Conservation (phyloP, 2,888 invertebrate genomes). For the Nebria brevicollis region DNA sequence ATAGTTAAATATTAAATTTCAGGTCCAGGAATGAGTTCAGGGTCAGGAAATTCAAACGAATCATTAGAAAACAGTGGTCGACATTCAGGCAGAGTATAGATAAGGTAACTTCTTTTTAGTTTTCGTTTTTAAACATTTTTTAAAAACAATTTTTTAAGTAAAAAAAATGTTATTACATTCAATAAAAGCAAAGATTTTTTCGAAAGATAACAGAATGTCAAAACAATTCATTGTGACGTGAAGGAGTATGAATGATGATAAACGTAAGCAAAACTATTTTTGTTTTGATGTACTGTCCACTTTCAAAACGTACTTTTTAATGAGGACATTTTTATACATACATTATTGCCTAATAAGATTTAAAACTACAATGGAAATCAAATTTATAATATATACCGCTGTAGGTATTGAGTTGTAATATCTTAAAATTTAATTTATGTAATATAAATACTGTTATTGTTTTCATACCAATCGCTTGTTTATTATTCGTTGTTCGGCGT, state of each 20-base stretch:
- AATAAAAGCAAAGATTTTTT: background rate
- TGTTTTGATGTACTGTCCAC: background rate
- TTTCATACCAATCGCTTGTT: background rate
- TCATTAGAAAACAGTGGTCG: conserved; percentile 63
- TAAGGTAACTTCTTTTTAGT: conserved; percentile 24
- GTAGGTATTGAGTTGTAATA: background rate
- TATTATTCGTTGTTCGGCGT: background rate
- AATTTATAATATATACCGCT: conserved; percentile 1
- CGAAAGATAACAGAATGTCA: background rate
- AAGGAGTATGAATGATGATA: too few relatives aligned
- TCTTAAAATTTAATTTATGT: background rate
- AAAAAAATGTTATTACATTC: background rate
- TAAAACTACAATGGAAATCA: background rate
- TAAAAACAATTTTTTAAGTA: background rate
- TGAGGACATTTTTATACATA: background rate
- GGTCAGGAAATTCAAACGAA: conserved; percentile 71
- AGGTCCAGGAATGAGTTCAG: conserved; percentile 67
- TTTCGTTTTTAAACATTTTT: background rate
- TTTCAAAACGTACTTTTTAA: background rate
- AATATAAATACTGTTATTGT: conserved; percentile 1
- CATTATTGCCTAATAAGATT: background rate
- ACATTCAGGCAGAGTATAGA: conserved; percentile 51
- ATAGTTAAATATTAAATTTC: conserved; percentile 51
- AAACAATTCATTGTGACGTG: background rate
- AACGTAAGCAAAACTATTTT: background rate